Conservation (phyloP, 2,797 vertebrate genomes). For the Halcyon smyrnensis region DNA sequence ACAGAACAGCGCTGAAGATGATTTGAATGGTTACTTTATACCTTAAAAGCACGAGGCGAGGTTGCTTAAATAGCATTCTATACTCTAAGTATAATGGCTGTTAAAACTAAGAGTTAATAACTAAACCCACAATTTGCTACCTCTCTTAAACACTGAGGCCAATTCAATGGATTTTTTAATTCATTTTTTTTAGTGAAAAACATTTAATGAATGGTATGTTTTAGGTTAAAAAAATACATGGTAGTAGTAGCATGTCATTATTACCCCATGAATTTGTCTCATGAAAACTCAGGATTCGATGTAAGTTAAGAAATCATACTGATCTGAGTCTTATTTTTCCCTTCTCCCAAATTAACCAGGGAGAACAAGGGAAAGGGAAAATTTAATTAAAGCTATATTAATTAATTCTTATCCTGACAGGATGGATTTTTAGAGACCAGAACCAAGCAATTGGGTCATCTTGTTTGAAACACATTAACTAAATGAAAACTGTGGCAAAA, state of each 20-base stretch:
- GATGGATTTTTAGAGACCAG: constrained; percentile 26
- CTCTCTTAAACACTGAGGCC: neutral
- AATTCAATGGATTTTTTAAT: neutral
- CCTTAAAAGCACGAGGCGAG: neutral
- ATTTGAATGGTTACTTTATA: neutral
- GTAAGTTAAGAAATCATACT: neutral
- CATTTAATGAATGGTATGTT: constrained; percentile 4
- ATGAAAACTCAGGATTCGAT: neutral
- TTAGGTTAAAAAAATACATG: neutral
- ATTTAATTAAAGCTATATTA: constrained; percentile 8
- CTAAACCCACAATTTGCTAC: neutral
- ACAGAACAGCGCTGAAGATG: neutral
- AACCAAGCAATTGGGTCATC: neutral
- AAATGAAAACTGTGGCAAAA: neutral
- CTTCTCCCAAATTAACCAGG: neutral
- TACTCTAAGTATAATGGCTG: neutral
- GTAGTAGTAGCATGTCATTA: neutral
- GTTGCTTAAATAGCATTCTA: neutral
- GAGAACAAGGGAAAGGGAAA: neutral
- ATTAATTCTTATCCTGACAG: constrained; percentile 18
- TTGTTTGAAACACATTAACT: constrained; percentile 1
- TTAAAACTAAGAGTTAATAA: constrained; percentile 19
- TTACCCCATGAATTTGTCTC: neutral
- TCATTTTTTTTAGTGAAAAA: neutral
- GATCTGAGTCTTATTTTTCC: neutral